phyloP scores from a whole-genome alignment of 2,113 vertebrate species.

The Catharus bicknelli region DNA sequence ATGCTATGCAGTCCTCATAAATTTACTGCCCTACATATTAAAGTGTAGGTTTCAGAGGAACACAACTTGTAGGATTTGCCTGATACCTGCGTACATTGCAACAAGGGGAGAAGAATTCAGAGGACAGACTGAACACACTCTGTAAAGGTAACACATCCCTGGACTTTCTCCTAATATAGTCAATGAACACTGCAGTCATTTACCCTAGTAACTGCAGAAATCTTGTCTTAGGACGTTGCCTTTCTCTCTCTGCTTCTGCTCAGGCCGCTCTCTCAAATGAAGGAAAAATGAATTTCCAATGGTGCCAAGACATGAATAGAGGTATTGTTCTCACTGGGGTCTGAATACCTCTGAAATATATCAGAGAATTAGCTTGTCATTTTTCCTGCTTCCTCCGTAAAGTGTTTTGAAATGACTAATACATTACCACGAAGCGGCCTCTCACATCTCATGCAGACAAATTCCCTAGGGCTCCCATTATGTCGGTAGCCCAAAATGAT shows the following conservation, averaged over 20 bases:
- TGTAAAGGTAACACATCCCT: not conserved
- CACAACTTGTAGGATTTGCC: not conserved
- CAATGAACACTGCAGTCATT: not conserved
- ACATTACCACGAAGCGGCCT: conserved; percentile 52
- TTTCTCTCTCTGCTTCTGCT: not conserved
- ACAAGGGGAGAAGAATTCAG: not conserved
- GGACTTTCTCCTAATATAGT: not conserved
- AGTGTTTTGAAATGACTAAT: conserved; percentile 68
- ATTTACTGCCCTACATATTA: not conserved
- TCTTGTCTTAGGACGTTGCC: conserved; percentile 20
- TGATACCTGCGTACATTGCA: not conserved
- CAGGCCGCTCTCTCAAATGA: conserved; percentile 18
- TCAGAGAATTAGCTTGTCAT: conserved; percentile 51
- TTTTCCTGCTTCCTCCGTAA: conserved; percentile 37
- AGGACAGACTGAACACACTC: not conserved
- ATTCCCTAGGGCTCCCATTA: conserved; percentile 41
- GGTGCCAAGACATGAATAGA: conserved; percentile 60
- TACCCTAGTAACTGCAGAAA: conserved; percentile 7
- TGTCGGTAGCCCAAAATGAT: conserved; percentile 49
- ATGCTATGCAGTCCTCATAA: not conserved
- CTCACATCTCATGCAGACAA: conserved; percentile 45
- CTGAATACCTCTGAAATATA: conserved; percentile 51
- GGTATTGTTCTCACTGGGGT: conserved; percentile 56
- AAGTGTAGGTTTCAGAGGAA: not conserved
- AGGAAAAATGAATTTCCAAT: conserved; percentile 47